These are phyloP conservation scores for Trididemnum nubilum DNA, from an alignment of 23 tunicate genomes.

Conservation along the genomic window DNA sequence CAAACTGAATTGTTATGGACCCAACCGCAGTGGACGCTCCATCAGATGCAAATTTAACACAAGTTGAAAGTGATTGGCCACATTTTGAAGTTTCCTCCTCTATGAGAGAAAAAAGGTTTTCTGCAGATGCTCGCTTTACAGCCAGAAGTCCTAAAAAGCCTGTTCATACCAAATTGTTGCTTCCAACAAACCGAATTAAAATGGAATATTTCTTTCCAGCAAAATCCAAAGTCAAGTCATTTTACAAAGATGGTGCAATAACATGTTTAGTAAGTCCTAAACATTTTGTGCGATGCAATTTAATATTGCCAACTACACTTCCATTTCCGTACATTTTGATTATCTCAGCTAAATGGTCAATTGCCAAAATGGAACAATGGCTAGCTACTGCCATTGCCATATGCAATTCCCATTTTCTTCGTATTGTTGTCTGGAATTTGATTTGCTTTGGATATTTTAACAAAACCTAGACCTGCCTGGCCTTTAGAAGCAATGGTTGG, in stretches of 20 bases:
- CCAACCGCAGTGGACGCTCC: conserved; percentile 47
- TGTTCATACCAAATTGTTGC: background rate
- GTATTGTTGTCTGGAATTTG: too few relatives aligned
- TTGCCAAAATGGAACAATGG: conserved; percentile 15
- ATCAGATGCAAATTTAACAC: conserved; percentile 38
- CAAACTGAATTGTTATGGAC: conserved; percentile 52
- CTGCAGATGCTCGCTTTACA: conserved; percentile 21
- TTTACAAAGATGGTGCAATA: conserved; percentile 15
- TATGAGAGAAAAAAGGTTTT: conserved; percentile 24
- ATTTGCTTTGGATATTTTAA: too few relatives aligned
- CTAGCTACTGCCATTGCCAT: background rate
- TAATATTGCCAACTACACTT: background rate
- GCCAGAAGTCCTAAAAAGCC: conserved; percentile 32
- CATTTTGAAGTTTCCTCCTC: conserved; percentile 3
- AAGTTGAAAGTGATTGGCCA: conserved; percentile 17
- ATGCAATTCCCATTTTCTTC: too few relatives aligned
- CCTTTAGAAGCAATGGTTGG: background rate
- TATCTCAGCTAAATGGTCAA: conserved; percentile 42
- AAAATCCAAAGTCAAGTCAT: conserved; percentile 21
- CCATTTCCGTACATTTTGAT: conserved; percentile 13
- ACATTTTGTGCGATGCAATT: conserved; percentile 37
- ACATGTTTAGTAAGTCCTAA: conserved; percentile 6
- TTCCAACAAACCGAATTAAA: conserved; percentile 18
- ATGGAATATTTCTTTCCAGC: conserved; percentile 1
- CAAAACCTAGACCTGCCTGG: background rate